Conservation (phyloP, 2,113 vertebrate species). For the Carassius carassius region DNA sequence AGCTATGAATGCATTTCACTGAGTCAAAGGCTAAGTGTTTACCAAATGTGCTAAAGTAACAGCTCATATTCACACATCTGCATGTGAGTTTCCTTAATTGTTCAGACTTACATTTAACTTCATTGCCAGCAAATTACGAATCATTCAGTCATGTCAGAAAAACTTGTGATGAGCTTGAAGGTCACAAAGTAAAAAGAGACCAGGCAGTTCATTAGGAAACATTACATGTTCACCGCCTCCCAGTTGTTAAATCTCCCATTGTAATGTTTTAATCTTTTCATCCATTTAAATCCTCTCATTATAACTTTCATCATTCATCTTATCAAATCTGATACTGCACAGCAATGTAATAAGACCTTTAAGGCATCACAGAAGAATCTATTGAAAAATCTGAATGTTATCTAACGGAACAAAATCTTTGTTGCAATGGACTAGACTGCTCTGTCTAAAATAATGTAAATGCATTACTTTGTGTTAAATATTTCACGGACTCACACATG, state of each 20-base stretch:
- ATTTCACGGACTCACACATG: not conserved
- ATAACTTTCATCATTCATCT: conserved; percentile 18
- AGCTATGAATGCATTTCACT: conserved; percentile 15
- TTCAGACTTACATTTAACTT: not conserved
- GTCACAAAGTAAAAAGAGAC: conserved; percentile 4
- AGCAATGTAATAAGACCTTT: conserved; percentile 1
- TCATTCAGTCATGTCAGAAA: not conserved
- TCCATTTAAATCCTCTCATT: conserved; percentile 8
- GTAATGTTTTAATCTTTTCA: conserved; percentile 34
- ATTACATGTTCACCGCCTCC: conserved; percentile 24
- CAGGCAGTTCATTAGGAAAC: conserved; percentile 19
- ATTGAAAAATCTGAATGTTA: not conserved
- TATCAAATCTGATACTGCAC: not conserved
- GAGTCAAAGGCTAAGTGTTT: conserved; percentile 25
- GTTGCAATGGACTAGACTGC: not conserved
- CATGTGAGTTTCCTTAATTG: not conserved
- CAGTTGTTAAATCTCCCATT: conserved; percentile 23
- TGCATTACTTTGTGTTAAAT: not conserved
- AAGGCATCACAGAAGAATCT: not conserved
- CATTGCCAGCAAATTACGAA: not conserved
- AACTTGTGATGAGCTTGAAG: not conserved
- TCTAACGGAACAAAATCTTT: not conserved
- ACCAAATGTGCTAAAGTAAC: not conserved
- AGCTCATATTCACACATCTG: conserved; percentile 1
- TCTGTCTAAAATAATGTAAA: not conserved